Percentiles rank a stretch among this genome's conserved stretches.
Evolutionary conservation across 2,113 vertebrate species (phyloP).

Genomic region (Macquaria ambigua): DNA sequence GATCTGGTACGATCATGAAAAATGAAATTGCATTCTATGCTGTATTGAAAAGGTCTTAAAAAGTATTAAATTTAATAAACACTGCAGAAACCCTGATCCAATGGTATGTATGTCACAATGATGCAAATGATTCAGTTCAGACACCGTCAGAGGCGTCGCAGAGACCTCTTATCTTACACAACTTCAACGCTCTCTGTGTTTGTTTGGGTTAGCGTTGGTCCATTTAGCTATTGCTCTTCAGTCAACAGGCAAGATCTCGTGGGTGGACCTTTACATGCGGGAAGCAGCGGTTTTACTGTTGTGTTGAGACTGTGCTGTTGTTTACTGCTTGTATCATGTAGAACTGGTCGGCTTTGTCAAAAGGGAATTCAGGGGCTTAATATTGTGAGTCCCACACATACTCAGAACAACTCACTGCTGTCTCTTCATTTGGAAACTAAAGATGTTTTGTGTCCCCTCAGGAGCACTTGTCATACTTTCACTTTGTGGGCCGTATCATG

Average conservation of each 20-base stretch:
- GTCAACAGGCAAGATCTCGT: not conserved
- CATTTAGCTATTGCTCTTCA: not conserved
- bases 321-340: conserved; percentile 6
- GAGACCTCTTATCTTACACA: too few relatives aligned
- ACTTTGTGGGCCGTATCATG: conserved; percentile 99
- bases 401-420: not conserved
- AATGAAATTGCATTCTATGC: not conserved
- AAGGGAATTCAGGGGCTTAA: not conserved
- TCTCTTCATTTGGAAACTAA: conserved; percentile 37
- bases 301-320: not conserved
- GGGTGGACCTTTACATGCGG: not conserved
- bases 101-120: too few relatives aligned
- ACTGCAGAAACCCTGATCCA: not conserved
- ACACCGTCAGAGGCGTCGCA: too few relatives aligned
- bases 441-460: conserved; percentile 67
- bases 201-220: not conserved
- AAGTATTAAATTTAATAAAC: not conserved
- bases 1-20: not conserved
- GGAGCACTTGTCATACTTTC: conserved; percentile 99
- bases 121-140: too few relatives aligned
- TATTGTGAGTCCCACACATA: not conserved
- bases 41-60: not conserved
- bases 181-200: too few relatives aligned
- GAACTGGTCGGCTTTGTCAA: not conserved
- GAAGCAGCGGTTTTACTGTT: too few relatives aligned